Conservation (phyloP, 1,140 invertebrate genomes). For the Heterodera carotae region DNA sequence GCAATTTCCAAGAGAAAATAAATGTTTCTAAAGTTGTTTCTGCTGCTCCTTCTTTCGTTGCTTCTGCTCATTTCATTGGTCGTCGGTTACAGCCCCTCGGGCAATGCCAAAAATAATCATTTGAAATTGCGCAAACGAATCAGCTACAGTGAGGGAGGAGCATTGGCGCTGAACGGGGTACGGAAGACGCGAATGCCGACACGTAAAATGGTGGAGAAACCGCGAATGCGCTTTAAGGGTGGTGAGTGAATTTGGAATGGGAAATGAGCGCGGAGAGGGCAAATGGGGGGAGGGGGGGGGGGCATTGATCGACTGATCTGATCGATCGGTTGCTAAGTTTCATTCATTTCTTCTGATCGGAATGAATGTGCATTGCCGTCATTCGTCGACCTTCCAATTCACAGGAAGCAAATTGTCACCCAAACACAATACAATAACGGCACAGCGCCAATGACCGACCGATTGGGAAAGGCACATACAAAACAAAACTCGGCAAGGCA, state of each 20-base stretch:
- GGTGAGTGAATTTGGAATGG: background rate
- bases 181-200: constrained; percentile 29
- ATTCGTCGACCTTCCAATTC: background rate
- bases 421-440: background rate
- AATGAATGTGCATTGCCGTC: background rate
- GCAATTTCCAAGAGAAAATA: background rate
- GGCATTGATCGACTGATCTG: background rate
- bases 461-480: no score
- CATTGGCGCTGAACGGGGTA: constrained; percentile 21
- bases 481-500: no score
- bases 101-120: background rate
- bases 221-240: constrained; percentile 33
- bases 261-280: no score
- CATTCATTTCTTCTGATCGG: background rate
- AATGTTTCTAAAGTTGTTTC: background rate
- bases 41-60: constrained; percentile 2
- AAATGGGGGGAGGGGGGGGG: no score
- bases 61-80: background rate
- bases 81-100: constrained; percentile 1
- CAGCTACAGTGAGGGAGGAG: constrained; percentile 28
- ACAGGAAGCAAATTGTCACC: background rate
- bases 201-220: constrained; percentile 38
- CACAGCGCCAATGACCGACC: background rate
- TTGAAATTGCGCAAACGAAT: constrained; percentile 35
- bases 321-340: no score